Evolutionary conservation across 2,113 vertebrate species (phyloP).

Genomic region (Perca flavescens): DNA sequence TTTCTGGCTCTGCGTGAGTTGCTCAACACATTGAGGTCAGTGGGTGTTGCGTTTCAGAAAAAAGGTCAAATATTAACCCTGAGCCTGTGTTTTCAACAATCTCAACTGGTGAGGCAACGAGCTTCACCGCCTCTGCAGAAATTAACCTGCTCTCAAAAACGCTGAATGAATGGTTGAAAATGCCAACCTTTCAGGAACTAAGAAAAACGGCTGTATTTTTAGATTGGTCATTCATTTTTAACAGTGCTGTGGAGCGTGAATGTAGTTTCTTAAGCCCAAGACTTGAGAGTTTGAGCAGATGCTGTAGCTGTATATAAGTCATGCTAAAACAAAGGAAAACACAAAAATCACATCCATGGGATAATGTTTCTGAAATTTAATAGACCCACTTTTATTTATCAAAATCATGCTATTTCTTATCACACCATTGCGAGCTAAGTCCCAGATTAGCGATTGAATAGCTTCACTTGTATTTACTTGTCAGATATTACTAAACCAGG

Average conservation of each 20-base stretch:
- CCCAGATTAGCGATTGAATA: background rate
- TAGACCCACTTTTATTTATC: slow-evolving; percentile 2
- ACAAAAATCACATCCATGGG: background rate
- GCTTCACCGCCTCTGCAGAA: slow-evolving; percentile 36
- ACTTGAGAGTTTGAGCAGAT: background rate
- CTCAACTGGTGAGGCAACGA: slow-evolving; percentile 29
- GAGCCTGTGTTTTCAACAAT: slow-evolving; percentile 60
- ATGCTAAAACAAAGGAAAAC: background rate
- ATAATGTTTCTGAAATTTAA: background rate
- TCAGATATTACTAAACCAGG: background rate
- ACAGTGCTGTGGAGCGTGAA: slow-evolving; percentile 36
- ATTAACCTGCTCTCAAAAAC: slow-evolving; percentile 21
- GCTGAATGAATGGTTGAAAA: slow-evolving; percentile 24
- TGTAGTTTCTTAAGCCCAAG: slow-evolving; percentile 31
- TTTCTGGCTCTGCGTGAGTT: slow-evolving; percentile 46
- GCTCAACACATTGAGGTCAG: slow-evolving; percentile 65
- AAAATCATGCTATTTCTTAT: background rate
- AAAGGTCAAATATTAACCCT: slow-evolving; percentile 71
- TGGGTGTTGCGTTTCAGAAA: slow-evolving; percentile 65
- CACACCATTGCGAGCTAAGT: background rate
- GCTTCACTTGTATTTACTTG: background rate
- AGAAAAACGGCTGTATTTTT: slow-evolving; percentile 53
- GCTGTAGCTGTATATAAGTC: background rate
- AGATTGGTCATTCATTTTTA: slow-evolving; percentile 64
- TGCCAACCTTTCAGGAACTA: slow-evolving; percentile 32